Conservation (phyloP, 2,797 vertebrate genomes). For the Artibeus lituratus region DNA sequence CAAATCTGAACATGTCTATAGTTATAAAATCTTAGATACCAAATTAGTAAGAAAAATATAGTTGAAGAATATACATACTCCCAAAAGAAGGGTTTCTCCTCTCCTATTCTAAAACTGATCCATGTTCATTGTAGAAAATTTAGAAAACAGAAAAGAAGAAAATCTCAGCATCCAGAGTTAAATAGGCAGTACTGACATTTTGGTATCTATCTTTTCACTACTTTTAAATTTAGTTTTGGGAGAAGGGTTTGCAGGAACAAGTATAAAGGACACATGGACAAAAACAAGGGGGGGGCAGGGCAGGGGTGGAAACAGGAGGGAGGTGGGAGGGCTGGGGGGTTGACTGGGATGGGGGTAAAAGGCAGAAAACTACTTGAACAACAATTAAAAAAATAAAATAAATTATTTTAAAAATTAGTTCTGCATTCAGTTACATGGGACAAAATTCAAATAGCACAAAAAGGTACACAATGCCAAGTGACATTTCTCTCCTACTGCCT, state of each 20-base stretch:
- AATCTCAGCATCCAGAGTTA: background rate
- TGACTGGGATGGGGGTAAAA: no score
- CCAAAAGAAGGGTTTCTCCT: background rate
- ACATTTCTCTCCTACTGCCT: background rate
- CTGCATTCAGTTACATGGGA: background rate
- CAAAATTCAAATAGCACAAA: background rate
- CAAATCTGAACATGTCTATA: background rate
- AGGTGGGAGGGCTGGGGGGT: no score
- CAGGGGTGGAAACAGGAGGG: no score
- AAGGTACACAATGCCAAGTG: background rate
- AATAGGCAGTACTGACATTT: background rate
- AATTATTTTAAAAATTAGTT: background rate
- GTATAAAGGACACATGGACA: no score
- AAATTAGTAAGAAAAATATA: slow-evolving; percentile 9
- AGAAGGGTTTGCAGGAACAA: no score
- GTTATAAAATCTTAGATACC: background rate
- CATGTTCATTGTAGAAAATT: background rate
- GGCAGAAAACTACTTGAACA: no score
- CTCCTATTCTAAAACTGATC: background rate
- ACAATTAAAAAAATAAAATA: no score
- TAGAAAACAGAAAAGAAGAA: background rate
- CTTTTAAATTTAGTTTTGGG: background rate
- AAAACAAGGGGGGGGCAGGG: no score
- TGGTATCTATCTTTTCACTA: background rate
- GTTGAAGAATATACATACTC: background rate